Percentiles rank a stretch among this genome's conserved stretches.
Evolutionary conservation across 2,113 vertebrate genomes (phyloP).

Genomic region (Perccottus glenii): DNA sequence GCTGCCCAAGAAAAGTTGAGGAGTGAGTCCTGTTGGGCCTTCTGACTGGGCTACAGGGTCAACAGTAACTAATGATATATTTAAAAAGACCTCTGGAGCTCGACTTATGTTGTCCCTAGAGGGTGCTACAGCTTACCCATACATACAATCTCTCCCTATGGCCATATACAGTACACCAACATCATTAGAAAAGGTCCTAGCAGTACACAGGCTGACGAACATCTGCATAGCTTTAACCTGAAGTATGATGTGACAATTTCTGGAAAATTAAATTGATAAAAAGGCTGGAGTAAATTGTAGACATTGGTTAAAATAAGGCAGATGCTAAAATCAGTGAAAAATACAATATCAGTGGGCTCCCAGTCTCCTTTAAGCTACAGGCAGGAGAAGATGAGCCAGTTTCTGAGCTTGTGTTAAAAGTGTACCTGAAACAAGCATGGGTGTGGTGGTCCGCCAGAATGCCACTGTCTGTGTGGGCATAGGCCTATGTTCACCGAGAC

Average conservation of each 20-base stretch:
- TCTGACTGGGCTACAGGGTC: neutral
- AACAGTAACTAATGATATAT: slow-evolving; percentile 7
- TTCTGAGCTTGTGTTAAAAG: slow-evolving; percentile 32
- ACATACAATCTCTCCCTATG: slow-evolving; percentile 32
- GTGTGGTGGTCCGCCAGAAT: slow-evolving; percentile 55
- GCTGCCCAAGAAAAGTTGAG: neutral
- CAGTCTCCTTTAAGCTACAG: slow-evolving; percentile 63
- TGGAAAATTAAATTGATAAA: slow-evolving; percentile 49
- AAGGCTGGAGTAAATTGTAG: slow-evolving; percentile 50
- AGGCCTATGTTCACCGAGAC: slow-evolving; percentile 57
- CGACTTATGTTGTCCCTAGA: slow-evolving; percentile 5
- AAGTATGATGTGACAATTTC: slow-evolving; percentile 51
- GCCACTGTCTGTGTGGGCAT: slow-evolving; percentile 61
- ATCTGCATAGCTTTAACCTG: slow-evolving; percentile 71
- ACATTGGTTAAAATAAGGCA: slow-evolving; percentile 61
- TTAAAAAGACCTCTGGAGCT: neutral
- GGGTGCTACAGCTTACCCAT: slow-evolving; percentile 42
- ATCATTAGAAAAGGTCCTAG: slow-evolving; percentile 43
- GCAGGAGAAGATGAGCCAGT: slow-evolving; percentile 33
- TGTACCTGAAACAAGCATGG: slow-evolving; percentile 36
- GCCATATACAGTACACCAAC: slow-evolving; percentile 23
- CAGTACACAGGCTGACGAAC: slow-evolving; percentile 48
- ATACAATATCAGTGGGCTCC: slow-evolving; percentile 65
- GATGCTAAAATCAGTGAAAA: slow-evolving; percentile 66
- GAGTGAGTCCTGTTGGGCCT: neutral